Evolutionary conservation across 2,888 invertebrate genomes (phyloP).

Genomic region (Mythimna lalbum): DNA sequence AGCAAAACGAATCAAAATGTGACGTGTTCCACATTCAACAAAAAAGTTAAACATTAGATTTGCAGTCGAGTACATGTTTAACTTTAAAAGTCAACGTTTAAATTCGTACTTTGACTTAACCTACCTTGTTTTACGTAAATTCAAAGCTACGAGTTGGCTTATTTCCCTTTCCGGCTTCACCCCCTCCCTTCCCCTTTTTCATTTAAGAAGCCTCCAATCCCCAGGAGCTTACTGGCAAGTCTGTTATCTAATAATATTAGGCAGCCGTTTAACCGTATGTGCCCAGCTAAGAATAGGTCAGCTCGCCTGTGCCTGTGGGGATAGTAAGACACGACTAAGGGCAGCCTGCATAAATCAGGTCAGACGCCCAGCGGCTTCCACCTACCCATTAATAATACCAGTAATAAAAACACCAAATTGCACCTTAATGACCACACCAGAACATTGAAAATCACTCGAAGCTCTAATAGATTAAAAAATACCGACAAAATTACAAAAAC

Average conservation of each 20-base stretch:
- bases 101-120: conserved; percentile 44
- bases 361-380: conserved; percentile 26
- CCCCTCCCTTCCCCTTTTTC: conserved; percentile 27
- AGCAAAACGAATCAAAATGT: conserved; percentile 31
- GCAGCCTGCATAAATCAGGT: conserved; percentile 42
- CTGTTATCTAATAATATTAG: conserved; percentile 53
- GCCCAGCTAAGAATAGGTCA: conserved; percentile 37
- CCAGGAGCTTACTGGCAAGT: conserved; percentile 36
- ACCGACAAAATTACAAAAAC: neutral
- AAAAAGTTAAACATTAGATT: conserved; percentile 41
- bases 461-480: conserved; percentile 2
- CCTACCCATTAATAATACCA: conserved; percentile 8
- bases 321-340: conserved; percentile 32
- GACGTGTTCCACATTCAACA: conserved; percentile 21
- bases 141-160: conserved; percentile 43
- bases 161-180: conserved; percentile 28
- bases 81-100: conserved; percentile 41
- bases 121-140: conserved; percentile 37
- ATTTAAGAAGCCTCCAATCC: conserved; percentile 35
- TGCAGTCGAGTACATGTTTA: conserved; percentile 34
- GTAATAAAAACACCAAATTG: conserved; percentile 5
- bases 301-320: conserved; percentile 31
- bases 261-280: conserved; percentile 33
- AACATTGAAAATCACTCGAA: conserved; percentile 4
- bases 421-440: neutral